Base-by-base conservation (phyloP, 2,113 vertebrate genomes). In the Ramphastos sulfuratus region DNA sequence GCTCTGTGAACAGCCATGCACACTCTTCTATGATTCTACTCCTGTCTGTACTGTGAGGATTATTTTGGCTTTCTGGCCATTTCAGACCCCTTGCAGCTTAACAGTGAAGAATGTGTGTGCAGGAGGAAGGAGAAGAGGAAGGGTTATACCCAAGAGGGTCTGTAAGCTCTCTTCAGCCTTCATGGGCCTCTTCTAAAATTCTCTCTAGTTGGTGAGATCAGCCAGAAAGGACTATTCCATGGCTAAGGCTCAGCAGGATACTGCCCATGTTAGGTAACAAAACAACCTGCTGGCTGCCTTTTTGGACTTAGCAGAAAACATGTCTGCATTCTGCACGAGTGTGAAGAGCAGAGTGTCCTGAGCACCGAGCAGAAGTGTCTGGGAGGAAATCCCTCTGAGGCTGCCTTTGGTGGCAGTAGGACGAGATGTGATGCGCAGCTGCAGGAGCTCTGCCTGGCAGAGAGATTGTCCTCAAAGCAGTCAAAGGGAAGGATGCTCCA, bases 401-500 rank as follows among this genome's bases (percentile, higher is more conserved):
- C 16, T 89, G 23, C 15, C 12, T 67, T 92, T 83, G 39, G 5
- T 33, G 66, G 66, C 58, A 66, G 5, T 16, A 65, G 60, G 48
- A 46, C 65, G 44, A 63, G 73, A 85, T 58, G 13, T 0, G 0
- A 17, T 59, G 44, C 48, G 30, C 23, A 69, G 3, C 72, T 75
- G 44, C 25, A 52, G 44, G 28, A 30, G 30, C 11, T 60, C 56
- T 4, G 2, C 0, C 0, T 60, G 66, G 75, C 61, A n/a, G 50
- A 85, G 17, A 31, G 65, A 10, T 35, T 81, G 69, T 67, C 30
- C 48, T 17, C 35, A 52, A 12, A 81, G 61, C 65, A 86, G 60
- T 66, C 23, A n/a, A 35, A 83, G 58, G 56, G 35, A 55, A 80
- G 27, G 48, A 46, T 79, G 59, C 24, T 72, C 52, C 85, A 2